These are phyloP conservation scores for Gryllus longicercus DNA, from an alignment of 2,888 invertebrate species.

Conservation along the genomic window DNA sequence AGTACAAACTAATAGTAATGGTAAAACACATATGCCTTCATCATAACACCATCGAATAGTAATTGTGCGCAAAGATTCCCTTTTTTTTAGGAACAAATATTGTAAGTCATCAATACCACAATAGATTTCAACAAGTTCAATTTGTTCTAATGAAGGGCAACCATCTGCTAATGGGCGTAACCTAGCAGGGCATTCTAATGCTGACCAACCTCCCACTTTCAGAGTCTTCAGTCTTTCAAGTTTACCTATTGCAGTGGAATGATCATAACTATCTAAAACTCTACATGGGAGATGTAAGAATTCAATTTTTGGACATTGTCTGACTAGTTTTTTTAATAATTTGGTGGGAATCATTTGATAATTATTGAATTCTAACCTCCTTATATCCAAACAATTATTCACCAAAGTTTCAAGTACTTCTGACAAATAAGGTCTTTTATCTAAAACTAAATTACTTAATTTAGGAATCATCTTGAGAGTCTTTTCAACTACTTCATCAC, in stretches of 20 bases:
- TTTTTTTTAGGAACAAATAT: slow-evolving; percentile 11
- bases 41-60: neutral
- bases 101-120: slow-evolving; percentile 18
- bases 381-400: neutral
- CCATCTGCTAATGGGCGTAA: slow-evolving; percentile 21
- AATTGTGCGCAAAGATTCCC: neutral
- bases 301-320: slow-evolving; percentile 12
- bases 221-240: slow-evolving; percentile 5
- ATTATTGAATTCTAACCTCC: slow-evolving; percentile 19
- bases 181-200: slow-evolving; percentile 11
- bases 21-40: neutral
- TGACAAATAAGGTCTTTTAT: neutral
- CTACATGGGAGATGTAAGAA: neutral
- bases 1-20: neutral
- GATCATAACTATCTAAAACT: neutral
- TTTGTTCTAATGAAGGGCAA: slow-evolving; percentile 20
- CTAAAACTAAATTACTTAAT: neutral
- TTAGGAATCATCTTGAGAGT: neutral
- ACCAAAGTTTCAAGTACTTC: slow-evolving; percentile 5
- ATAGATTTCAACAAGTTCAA: neutral
- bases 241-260: neutral
- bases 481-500: slow-evolving; percentile 19
- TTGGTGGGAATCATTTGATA: neutral
- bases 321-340: neutral
- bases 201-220: slow-evolving; percentile 2